A percentile compares a stretch with the other conserved stretches of the same genome.
These are phyloP conservation scores for Bugula neritina DNA, from an alignment of 2,888 invertebrate genomes.

Conservation along the genomic window DNA sequence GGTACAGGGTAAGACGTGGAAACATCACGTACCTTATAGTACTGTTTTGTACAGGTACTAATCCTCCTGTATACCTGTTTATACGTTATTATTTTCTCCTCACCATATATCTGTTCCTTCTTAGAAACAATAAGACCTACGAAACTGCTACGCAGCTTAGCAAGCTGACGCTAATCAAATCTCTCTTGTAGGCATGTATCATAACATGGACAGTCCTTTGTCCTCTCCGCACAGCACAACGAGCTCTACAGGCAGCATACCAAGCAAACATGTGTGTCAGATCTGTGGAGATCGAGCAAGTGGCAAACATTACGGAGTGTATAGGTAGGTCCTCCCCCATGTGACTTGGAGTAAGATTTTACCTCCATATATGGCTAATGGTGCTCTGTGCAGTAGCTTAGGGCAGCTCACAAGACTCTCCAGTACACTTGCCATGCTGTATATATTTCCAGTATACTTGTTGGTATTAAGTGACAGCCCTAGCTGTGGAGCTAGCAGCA, in stretches of 20 bases:
- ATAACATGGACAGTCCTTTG: slow-evolving; percentile 12
- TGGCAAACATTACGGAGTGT: slow-evolving; percentile 96
- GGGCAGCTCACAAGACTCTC: background rate
- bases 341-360: background rate
- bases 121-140: too few species aligned
- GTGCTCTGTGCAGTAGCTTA: background rate
- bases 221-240: slow-evolving; percentile 21
- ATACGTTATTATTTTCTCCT: too few species aligned
- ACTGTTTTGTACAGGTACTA: too few species aligned
- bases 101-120: too few species aligned
- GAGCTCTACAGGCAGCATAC: background rate
- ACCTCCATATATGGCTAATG: too few species aligned
- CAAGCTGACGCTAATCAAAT: too few species aligned
- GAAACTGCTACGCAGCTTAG: too few species aligned
- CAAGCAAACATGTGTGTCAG: slow-evolving; percentile 84
- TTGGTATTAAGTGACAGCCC: too few species aligned
- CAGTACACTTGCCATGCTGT: background rate
- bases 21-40: too few species aligned
- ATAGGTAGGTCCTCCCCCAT: slow-evolving; percentile 69
- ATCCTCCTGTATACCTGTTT: too few species aligned
- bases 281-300: slow-evolving; percentile 96
- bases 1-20: too few species aligned
- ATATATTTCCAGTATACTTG: background rate
- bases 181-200: slow-evolving; percentile 14
- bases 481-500: too few species aligned